These are phyloP conservation scores for Aleiodes testaceus DNA, from an alignment of 2,888 invertebrate genomes.

Conservation along the genomic window DNA sequence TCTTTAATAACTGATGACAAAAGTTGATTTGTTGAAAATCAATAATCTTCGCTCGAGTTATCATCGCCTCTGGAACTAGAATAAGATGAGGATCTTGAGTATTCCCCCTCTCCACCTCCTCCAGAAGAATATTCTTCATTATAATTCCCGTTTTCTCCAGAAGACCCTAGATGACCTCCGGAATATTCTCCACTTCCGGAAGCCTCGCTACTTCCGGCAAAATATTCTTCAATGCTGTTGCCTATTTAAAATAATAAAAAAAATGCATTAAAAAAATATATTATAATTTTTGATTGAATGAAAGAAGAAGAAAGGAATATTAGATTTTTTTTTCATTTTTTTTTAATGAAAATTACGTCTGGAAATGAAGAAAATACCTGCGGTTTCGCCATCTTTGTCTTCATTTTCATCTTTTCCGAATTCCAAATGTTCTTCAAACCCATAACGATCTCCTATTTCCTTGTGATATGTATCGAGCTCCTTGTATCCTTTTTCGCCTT, in stretches of 20 bases:
- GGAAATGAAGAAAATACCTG: conserved; percentile 60
- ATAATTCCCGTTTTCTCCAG: conserved; percentile 49
- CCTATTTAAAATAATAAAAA: conserved; percentile 51
- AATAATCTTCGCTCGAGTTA: conserved; percentile 52
- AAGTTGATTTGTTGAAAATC: conserved; percentile 48
- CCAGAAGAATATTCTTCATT: conserved; percentile 60
- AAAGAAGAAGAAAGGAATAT: too few relatives aligned
- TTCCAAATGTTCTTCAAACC: conserved; percentile 80
- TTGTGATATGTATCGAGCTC: conserved; percentile 83
- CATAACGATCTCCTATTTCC: conserved; percentile 83
- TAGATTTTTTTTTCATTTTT: too few relatives aligned
- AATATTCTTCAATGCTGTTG: conserved; percentile 62
- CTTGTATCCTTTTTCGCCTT: conserved; percentile 83
- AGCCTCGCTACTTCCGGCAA: conserved; percentile 55
- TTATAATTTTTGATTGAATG: too few relatives aligned
- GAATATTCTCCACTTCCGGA: conserved; percentile 52
- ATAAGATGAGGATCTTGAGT: conserved; percentile 37
- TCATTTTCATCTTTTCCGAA: conserved; percentile 75
- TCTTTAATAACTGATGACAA: too few relatives aligned
- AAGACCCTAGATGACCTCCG: conserved; percentile 48
- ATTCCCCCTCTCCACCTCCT: conserved; percentile 58
- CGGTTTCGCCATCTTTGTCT: conserved; percentile 71
- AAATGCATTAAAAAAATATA: background rate
- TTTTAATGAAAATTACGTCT: too few relatives aligned
- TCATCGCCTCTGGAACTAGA: conserved; percentile 48